Evolutionary conservation across 2,797 vertebrate genomes (phyloP).

Genomic region (Melanotaenia nigrans): DNA sequence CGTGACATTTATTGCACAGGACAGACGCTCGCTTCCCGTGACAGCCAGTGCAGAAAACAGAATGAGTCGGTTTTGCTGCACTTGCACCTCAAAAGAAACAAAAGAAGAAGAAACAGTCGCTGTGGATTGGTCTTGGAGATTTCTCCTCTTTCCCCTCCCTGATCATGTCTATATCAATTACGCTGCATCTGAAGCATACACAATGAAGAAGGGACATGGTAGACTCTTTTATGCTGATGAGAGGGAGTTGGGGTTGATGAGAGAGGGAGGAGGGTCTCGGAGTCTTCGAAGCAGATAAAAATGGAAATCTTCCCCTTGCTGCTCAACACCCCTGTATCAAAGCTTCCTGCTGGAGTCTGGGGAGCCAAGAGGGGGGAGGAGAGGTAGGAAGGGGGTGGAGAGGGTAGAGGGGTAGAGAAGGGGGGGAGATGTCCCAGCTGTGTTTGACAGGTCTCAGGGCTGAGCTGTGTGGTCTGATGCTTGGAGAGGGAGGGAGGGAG

Average conservation of each 20-base stretch:
- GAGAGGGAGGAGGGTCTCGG: conserved; percentile 62
- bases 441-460: conserved; percentile 81
- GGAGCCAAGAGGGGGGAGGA: conserved; percentile 59
- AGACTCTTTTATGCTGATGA: conserved; percentile 77
- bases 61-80: conserved; percentile 67
- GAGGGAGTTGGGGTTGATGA: conserved; percentile 64
- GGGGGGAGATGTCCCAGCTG: conserved; percentile 80
- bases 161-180: conserved; percentile 73
- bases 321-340: conserved; percentile 76
- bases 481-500: conserved; percentile 44
- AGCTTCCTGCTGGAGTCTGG: conserved; percentile 73
- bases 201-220: conserved; percentile 60
- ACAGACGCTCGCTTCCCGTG: conserved; percentile 65
- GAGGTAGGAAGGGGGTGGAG: conserved; percentile 53
- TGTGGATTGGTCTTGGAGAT: conserved; percentile 53
- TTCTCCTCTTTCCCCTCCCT: conserved; percentile 50
- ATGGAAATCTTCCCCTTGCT: conserved; percentile 76
- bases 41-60: conserved; percentile 62
- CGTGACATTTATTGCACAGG: conserved; percentile 67
- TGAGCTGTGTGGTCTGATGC: conserved; percentile 79
- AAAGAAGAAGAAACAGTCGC: conserved; percentile 51
- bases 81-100: conserved; percentile 66
- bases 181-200: conserved; percentile 53
- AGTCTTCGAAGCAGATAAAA: conserved; percentile 78
- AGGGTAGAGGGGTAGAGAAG: conserved; percentile 12